Base-by-base conservation (phyloP, 2,888 invertebrate genomes). In the Dicranocentrus wangi region DNA sequence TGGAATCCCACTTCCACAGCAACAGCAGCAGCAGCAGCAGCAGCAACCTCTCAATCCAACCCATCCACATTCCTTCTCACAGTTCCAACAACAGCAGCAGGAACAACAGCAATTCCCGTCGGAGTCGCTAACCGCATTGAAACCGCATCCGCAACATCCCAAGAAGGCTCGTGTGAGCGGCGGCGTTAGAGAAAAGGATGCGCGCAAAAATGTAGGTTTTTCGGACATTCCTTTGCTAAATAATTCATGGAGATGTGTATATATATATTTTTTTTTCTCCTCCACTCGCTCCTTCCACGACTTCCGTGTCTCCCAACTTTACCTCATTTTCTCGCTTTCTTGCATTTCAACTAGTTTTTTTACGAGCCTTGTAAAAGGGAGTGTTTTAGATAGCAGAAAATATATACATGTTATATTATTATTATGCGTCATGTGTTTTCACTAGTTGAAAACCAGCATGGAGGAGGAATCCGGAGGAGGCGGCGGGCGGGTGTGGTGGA, bases 51-150 rank as follows among this genome's bases (percentile, higher is more conserved):
- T 68, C 43, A 69, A 60, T 60, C 51, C 80, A 2, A 58, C 61
- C 25, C 72, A 75, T 65, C 53, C 81, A 75, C 81, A 81, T 65
- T 81, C 81, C 53, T 63, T 70, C 32, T 69, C 73, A 0, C 55
- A 60, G 7, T 68, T 25, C 25, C 71, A 71, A 19, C 60, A 60
- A 17, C 55, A 68, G 23, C 51, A 65, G 25, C 70, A 51, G 19
- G 71, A 53, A 47, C 78, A 79, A 53, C 61, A 63, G 23, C 78
- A 63, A 23, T 63, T 39, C 66, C 55, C 70, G 13, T 79, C 55
- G 21, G 43, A 70, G 27, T 21, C 70, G 10, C 39, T 68, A 68
- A 73, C 72, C 53, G 78, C 71, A 42, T 65, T 78, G 47, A 70
- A 78, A 65, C 78, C 78, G 21, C 78, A 78, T 51, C 60, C 79